Conservation (phyloP, 1,140 invertebrate species). For the Uloborus diversus region DNA sequence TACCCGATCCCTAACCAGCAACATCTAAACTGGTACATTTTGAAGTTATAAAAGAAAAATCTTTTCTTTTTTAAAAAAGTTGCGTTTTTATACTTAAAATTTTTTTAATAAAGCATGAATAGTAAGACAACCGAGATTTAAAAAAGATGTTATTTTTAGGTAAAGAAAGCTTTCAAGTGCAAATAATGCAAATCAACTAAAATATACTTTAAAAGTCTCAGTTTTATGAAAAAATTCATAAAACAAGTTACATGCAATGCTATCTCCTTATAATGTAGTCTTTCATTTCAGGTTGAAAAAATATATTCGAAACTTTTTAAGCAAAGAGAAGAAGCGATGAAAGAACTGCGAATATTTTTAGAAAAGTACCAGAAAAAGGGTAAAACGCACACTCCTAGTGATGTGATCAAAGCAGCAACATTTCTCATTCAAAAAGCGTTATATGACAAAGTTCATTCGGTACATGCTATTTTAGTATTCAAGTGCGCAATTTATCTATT, state of each 20-base stretch:
- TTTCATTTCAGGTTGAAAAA: constrained; percentile 89
- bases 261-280: not conserved
- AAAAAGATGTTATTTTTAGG: no score
- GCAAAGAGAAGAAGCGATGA: constrained; percentile 88
- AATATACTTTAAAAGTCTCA: no score
- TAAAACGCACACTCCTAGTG: constrained; percentile 73
- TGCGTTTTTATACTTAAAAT: no score
- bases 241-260: not conserved
- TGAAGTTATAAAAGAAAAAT: no score
- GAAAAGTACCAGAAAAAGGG: constrained; percentile 56
- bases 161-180: no score
- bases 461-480: constrained; percentile 53
- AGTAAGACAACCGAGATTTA: no score
- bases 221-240: no score
- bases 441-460: constrained; percentile 72
- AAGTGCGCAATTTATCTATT: constrained; percentile 65
- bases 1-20: no score
- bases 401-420: constrained; percentile 80
- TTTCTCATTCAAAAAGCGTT: constrained; percentile 79
- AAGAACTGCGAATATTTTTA: constrained; percentile 71
- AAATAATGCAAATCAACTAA: no score
- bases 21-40: no score
- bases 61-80: no score
- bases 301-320: constrained; percentile 93
- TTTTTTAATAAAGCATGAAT: no score